phyloP scores from a whole-genome alignment of 2,113 vertebrate genomes.

The Sigmodon hispidus region DNA sequence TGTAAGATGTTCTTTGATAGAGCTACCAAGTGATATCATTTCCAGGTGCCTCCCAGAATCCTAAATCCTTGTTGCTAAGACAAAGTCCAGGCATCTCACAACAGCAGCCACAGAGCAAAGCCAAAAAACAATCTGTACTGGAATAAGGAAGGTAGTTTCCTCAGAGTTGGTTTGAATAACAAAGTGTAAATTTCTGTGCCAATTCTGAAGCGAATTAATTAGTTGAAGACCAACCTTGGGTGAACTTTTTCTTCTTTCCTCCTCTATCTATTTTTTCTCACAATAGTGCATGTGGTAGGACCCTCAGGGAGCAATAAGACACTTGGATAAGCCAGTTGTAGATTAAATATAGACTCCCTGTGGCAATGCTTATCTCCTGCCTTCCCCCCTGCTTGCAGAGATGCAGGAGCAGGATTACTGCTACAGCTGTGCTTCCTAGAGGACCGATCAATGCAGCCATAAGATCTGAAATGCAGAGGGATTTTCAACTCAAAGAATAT shows the following conservation, averaged over 20 bases:
- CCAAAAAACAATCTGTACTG: background rate
- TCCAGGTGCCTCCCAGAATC: conserved; percentile 16
- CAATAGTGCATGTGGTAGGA: conserved; percentile 63
- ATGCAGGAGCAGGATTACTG: conserved; percentile 78
- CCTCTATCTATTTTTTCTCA: conserved; percentile 54
- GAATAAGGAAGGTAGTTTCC: background rate
- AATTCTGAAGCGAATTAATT: conserved; percentile 76
- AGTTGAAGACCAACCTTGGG: conserved; percentile 66
- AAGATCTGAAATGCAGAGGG: conserved; percentile 69
- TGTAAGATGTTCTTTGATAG: background rate
- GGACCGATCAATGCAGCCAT: conserved; percentile 76
- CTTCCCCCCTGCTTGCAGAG: conserved; percentile 74
- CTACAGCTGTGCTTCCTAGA: conserved; percentile 68
- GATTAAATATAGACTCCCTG: conserved; percentile 80
- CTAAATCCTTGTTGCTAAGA: background rate
- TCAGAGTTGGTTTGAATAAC: background rate
- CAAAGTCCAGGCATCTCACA: background rate
- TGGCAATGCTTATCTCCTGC: conserved; percentile 78
- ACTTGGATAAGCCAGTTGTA: conserved; percentile 79
- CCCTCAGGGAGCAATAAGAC: conserved; percentile 74
- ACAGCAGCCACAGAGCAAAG: conserved; percentile 3
- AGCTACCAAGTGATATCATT: background rate
- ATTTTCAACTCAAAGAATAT: conserved; percentile 69
- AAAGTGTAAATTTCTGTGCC: conserved; percentile 47
- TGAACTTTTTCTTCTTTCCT: conserved; percentile 63